Base-by-base conservation (phyloP, 1,140 invertebrate species). In the Sitodiplosis mosellana region DNA sequence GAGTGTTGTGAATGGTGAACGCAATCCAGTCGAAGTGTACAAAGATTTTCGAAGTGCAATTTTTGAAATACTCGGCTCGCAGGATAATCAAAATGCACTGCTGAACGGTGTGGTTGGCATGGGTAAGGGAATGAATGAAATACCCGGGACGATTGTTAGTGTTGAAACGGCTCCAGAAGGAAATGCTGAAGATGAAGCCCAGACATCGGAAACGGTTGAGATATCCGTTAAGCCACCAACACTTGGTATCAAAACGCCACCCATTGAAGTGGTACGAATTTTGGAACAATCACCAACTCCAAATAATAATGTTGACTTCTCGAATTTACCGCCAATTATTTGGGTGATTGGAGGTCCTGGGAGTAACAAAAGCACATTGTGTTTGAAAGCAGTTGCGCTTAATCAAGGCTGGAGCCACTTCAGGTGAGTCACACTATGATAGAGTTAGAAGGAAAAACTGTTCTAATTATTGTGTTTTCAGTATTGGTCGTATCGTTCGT, bases 341-440 rank as follows among this genome's bases (percentile, higher is more conserved):
- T 87, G 83, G 81, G 78, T 87, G 0, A 80, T 87, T 51, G 83
- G 84, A 40, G 84, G 84, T 15, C 85, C 85, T 1, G 85, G 85
- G 22, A 84, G 81, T 54, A 75, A 75, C 51, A 89, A 88, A 60
- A 76, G 78, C 12, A 65, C 69, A 1, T 61, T 87, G 14, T 86
- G 84, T 58, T 66, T 74, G 22, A 73, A 77, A 54, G 80, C 79
- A 0, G 69, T 82, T 0, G 57, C 65, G 1, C 71, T 77, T 27
- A 72, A 77, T 53, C 69, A 74, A 0, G 77, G 77, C 2, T 89
- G 84, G 84, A 69, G 73, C 2, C 82, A 85, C 55, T 68, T 86
- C 19, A 74, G 73, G 73, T 75, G 55, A 36, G 17, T 19, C 27
- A 27, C 3, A 27, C 3, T 27, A 40, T 48, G 12, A 38, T 42